Conservation (phyloP, 1,140 invertebrate genomes). For the Drosophila willistoni region DNA sequence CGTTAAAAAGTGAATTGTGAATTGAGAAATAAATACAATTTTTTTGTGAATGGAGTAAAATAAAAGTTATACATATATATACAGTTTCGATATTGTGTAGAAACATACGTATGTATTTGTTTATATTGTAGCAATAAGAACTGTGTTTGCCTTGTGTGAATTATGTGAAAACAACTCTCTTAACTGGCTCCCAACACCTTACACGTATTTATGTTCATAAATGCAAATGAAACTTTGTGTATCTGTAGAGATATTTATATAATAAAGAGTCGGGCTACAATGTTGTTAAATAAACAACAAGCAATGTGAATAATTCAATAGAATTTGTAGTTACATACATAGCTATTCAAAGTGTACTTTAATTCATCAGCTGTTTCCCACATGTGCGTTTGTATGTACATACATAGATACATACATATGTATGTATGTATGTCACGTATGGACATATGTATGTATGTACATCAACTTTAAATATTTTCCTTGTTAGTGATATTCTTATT, state of each 20-base stretch:
- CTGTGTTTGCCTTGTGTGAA: neutral
- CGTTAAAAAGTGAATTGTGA: too few relatives aligned
- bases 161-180: neutral
- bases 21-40: neutral
- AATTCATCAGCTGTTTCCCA: slow-evolving; percentile 6
- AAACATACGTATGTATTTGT: neutral
- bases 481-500: neutral
- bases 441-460: neutral
- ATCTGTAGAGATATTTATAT: neutral
- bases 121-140: too few relatives aligned
- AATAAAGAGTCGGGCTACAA: neutral
- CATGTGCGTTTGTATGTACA: slow-evolving; percentile 14
- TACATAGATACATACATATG: slow-evolving; percentile 5
- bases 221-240: neutral
- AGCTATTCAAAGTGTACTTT: neutral
- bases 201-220: slow-evolving; percentile 1
- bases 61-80: neutral
- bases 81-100: neutral
- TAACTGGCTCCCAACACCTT: neutral
- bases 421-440: neutral
- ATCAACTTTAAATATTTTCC: neutral
- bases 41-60: neutral
- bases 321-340: neutral
- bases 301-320: neutral
- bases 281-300: neutral